Base-by-base conservation (phyloP, 2,888 invertebrate genomes). In the Ctenicera cuprea region DNA sequence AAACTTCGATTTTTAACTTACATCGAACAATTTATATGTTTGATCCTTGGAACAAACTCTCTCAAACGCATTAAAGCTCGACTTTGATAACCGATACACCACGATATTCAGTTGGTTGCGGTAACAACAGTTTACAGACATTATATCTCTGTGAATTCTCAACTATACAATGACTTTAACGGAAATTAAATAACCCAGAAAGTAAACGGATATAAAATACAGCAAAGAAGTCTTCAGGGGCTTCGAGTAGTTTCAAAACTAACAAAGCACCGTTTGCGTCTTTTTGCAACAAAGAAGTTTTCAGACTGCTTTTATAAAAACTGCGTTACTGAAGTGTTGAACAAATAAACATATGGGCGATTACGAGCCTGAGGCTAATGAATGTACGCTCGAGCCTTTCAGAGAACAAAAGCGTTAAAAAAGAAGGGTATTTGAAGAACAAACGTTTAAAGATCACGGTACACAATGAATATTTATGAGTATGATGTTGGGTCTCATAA, bases 291-390 rank as follows among this genome's bases (percentile, higher is more conserved):
- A 26, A 11, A 50, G 12, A 22, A n/a, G 22, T 50, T 50, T 50
- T 50, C 50, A 50, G 20, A 45, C 18, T 16, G 8, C 18, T 45
- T 16, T 45, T 9, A 45, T 45, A 45, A 16, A 45, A 45, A 45
- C n/a, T 43, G 41, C 45, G 45, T 45, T 45, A 45, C 45, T 16
- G 45, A 45, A 45, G 16, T 45, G 16, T 14, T 45, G 45, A 45
- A 45, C 45, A 45, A 45, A 45, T 45, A 45, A 45, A 18, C 45
- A 45, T 45, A 45, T 45, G 18, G 8, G 18, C 4, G 18, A 45
- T 45, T 45, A 18, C 16, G 16, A 45, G 18, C 45, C 45, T 7
- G 18, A 45, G 45, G 45, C 45, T 18, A 45, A 45, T 18, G 45
- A 16, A 45, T 45, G 18, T 45, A 18, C 45, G 16, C 45, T 18